Base-by-base conservation (phyloP, 92 coral and sea anemone species). In the Phenganax marumi region DNA sequence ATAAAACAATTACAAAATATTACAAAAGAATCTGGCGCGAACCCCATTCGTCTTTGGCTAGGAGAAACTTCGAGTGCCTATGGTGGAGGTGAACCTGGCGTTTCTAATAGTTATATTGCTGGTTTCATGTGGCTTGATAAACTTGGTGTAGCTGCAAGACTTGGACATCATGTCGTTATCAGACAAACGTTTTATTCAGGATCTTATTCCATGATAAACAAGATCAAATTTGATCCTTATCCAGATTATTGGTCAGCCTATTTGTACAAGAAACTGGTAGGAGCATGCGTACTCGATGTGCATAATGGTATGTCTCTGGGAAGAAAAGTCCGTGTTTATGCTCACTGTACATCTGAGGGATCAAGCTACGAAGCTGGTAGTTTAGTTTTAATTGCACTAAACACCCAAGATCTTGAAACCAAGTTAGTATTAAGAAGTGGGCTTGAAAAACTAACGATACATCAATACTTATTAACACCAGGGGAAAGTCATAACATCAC, bases 181-280 rank as follows among this genome's bases (percentile, higher is more conserved):
- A 89, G 97, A 52, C 95, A 93, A 73, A 77, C 91, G 14, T 89
- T 93, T 81, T 79, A 85, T 73, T 86, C 84, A 18, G 97, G 97
- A 63, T 50, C 54, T 56, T 93, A 93, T 66, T 85, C 90, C 14
- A 84, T 91, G 48, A 71, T 93, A 47, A 81, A 91, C 80, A 93
- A 93, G 70, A 70, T 89, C 8, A 80, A 86, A 47, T 48, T 39
- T 10, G 89, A 90, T 56, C 98, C 97, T 22, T 86, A 85, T 48
- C 80, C 93, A 92, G 98, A 93, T 84, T 95, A 90, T 76, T 95
- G 99, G 97, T 87, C 90, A 6, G 89, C 99, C 18, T 89, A 90
- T 52, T 76, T 95, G 57, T 86, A 92, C 82, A 95, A 95, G 72
- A 86, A 85, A 65, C 91, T 93, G 54, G 91, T 93, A 51, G 97